Evolutionary conservation across 2,888 invertebrate species (phyloP), one percentile per base, ranked within the genome.

Genomic region (Poecilobothrus nobilitatus): DNA sequence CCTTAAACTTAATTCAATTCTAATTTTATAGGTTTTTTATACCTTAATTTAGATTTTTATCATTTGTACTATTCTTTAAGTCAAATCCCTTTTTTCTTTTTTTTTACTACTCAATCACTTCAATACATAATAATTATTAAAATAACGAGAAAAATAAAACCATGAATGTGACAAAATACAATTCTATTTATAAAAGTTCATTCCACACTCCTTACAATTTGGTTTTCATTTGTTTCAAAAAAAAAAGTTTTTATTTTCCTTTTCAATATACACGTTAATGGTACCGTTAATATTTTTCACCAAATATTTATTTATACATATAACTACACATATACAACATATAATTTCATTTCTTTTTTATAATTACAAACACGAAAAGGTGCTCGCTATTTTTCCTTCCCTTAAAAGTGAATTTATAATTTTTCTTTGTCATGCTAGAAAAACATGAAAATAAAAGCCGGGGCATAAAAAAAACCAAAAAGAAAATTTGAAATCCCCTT

Each of bases 291-390:
- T 27, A 27, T 27, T 27, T 27, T 27, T 27, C 27, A 27, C 5
- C 5, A 27, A 27, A 27, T 27, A 27, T 27, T 27, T 27, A 27
- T 27, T 2, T 27, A 27, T 27, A 27, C 27, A 27, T 5, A 27
- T 27, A 27, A n/a, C n/a, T 27, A 27, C 27, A 27, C 5, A 27
- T 27, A 27, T 27, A 27, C 27, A 27, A 27, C 2, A 27, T 18
- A 53, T 53, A 53, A 53, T 53, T 53, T 18, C 18, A 53, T 10
- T 44, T 15, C 53, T 53, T 2, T 53, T 53, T 53, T 53, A n/a
- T 53, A 53, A 53, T 53, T 53, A 53, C 18, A 53, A 53, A 53
- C 53, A 53, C 53, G 53, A 53, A 53, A 53, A 53, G 53, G 53
- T 53, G 53, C 12, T 53, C 27, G 5, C 3, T 27, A 27, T 27